These are phyloP conservation scores for Cerastis rubricosa DNA, from an alignment of 2,888 invertebrate genomes.

Conservation along the genomic window DNA sequence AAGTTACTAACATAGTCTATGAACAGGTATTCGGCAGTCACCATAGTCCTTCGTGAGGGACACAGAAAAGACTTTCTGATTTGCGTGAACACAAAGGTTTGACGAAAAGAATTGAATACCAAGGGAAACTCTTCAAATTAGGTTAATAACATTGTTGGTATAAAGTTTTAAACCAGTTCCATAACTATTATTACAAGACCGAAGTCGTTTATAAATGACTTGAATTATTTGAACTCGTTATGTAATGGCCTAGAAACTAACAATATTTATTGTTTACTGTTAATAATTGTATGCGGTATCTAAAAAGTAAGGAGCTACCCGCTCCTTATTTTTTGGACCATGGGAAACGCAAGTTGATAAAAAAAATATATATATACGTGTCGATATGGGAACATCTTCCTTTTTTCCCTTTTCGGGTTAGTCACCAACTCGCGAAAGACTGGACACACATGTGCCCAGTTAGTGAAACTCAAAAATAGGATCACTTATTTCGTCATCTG, in stretches of 20 bases:
- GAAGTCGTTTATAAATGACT: slow-evolving; percentile 48
- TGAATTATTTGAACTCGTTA: slow-evolving; percentile 39
- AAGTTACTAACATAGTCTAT: slow-evolving; percentile 54
- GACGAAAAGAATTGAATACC: slow-evolving; percentile 54
- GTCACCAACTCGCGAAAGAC: too few relatives aligned
- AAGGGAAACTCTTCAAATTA: slow-evolving; percentile 63
- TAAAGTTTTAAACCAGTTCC: slow-evolving; percentile 61
- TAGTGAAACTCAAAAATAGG: too few relatives aligned
- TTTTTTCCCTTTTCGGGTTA: too few relatives aligned
- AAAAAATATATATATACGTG: too few relatives aligned
- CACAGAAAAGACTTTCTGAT: slow-evolving; percentile 66
- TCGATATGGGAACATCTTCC: too few relatives aligned
- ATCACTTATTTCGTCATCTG: too few relatives aligned
- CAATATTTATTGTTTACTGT: not conserved
- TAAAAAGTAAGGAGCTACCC: not conserved
- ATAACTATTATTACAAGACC: slow-evolving; percentile 35
- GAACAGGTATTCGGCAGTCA: slow-evolving; percentile 21
- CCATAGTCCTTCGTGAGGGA: slow-evolving; percentile 58
- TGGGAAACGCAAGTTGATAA: too few relatives aligned
- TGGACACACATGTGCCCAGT: too few relatives aligned
- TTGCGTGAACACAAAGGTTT: slow-evolving; percentile 70
- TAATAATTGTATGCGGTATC: not conserved
- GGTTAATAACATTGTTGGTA: slow-evolving; percentile 63
- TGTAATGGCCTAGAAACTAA: slow-evolving; percentile 3
- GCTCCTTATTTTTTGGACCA: too few relatives aligned